Percentiles rank a stretch among this genome's conserved stretches.
Conservation (phyloP, 2,113 vertebrate species). For the Egretta garzetta region DNA sequence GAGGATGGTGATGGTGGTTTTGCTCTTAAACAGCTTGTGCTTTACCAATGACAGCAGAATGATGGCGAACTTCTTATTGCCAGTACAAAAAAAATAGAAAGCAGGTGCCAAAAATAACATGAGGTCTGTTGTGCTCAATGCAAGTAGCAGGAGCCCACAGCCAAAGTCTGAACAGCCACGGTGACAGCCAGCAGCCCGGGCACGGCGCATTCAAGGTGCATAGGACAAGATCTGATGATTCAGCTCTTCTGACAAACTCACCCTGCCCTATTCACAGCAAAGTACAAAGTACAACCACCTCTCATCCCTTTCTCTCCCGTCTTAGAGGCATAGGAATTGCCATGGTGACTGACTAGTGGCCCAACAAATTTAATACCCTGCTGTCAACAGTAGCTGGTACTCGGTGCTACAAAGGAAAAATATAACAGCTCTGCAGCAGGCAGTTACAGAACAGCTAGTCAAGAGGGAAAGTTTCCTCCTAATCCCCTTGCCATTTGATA, state of each 20-base stretch:
- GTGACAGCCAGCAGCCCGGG: neutral
- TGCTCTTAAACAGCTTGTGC: neutral
- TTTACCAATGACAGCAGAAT: neutral
- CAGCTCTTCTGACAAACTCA: neutral
- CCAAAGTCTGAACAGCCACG: accelerated
- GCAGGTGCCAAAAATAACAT: neutral
- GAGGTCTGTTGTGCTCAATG: neutral
- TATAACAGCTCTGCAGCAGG: neutral
- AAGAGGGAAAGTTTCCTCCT: neutral
- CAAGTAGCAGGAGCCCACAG: neutral
- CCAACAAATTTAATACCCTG: neutral
- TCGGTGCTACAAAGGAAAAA: neutral
- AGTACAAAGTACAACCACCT: neutral
- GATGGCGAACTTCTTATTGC: neutral
- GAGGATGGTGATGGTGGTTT: neutral
- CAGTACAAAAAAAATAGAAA: neutral
- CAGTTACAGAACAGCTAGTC: neutral
- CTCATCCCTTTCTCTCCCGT: neutral
- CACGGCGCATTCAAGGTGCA: accelerated
- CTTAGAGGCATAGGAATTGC: neutral
- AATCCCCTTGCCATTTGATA: neutral
- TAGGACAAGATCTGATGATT: neutral
- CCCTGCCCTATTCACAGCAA: neutral
- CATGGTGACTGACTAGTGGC: neutral
- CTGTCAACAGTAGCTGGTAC: neutral